Base-by-base conservation (phyloP, 2,113 vertebrate genomes). In the Naja naja region DNA sequence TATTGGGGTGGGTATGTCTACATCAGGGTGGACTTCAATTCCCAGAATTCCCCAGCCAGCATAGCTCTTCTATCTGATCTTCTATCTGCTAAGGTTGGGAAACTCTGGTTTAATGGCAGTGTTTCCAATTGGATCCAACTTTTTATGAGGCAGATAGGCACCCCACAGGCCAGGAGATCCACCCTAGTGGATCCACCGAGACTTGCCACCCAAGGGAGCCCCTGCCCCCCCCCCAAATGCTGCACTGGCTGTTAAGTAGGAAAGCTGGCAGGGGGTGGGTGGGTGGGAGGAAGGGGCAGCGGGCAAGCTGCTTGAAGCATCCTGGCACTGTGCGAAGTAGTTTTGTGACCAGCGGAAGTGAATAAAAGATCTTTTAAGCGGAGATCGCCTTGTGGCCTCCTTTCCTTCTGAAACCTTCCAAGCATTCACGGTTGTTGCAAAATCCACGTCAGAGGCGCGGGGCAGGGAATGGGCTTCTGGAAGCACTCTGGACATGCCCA, bases 281-380 rank as follows among this genome's bases (percentile, higher is more conserved):
- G 60, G 30, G n/a, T 16, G 14, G 69, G n/a, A n/a, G 2, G 30
- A n/a, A 5, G 64, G 64, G 4, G 53, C 14, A 6, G 45, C 30
- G 1, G 22, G n/a, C 81, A 91, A 0, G 0, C 95, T 12, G 0
- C 81, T n/a, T n/a, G 22, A 20, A 49, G 14, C 34, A 81, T 93
- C 95, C 34, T 1, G 91, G 91, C 92, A 34, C 58, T 30, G 60
- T 45, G 85, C 58, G 85, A 16, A 94, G 94, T 92, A 93, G 54
- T n/a, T 95, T 96, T 64, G 94, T 95, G 86, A 54, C 96, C 94
- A 93, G 96, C 96, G 93, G 96, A 95, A 95, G 93, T 93, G 95
- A 98, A 98, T 98, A 98, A 98, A 98, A 98, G 96, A 87, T 90
- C 95, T 96, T 97, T 97, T 97, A 95, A 96, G 97, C 0, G n/a